A percentile compares a stretch with the other conserved stretches of the same genome.
Evolutionary conservation across 2,888 invertebrate species (phyloP).

Genomic region (Pinctada fucata): DNA sequence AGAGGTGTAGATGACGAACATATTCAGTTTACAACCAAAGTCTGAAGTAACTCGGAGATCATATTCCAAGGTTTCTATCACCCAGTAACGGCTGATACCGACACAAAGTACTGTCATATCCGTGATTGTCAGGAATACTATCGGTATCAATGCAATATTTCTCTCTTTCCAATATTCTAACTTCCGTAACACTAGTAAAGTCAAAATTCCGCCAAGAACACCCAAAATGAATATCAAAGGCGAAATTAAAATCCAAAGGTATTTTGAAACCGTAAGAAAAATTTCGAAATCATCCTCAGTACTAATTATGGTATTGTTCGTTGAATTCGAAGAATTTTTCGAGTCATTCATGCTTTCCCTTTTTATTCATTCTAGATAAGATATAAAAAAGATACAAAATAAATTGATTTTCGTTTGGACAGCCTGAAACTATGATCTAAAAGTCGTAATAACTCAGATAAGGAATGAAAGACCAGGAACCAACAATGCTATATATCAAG

Average conservation of each 20-base stretch:
- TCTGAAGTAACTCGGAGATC: slow-evolving; percentile 17
- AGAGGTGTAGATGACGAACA: slow-evolving; percentile 26
- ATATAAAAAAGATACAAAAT: too few relatives aligned
- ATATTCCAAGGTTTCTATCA: slow-evolving; percentile 12
- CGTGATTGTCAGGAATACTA: slow-evolving; percentile 20
- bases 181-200: slow-evolving; percentile 10
- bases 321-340: too few relatives aligned
- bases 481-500: too few relatives aligned
- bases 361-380: too few relatives aligned
- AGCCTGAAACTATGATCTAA: too few relatives aligned
- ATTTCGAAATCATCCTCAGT: too few relatives aligned
- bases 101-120: slow-evolving; percentile 24
- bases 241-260: slow-evolving; percentile 23
- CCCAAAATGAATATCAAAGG: slow-evolving; percentile 20
- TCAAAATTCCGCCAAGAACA: slow-evolving; percentile 16
- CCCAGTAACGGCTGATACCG: slow-evolving; percentile 25
- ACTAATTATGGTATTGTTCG: too few relatives aligned
- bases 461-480: too few relatives aligned
- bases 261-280: background rate
- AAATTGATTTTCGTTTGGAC: too few relatives aligned
- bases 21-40: slow-evolving; percentile 6
- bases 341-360: too few relatives aligned
- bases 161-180: slow-evolving; percentile 19
- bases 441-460: too few relatives aligned
- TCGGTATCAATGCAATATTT: slow-evolving; percentile 28